Evolutionary conservation across 2,113 vertebrate genomes (phyloP).

Genomic region (Aplodontia rufa): DNA sequence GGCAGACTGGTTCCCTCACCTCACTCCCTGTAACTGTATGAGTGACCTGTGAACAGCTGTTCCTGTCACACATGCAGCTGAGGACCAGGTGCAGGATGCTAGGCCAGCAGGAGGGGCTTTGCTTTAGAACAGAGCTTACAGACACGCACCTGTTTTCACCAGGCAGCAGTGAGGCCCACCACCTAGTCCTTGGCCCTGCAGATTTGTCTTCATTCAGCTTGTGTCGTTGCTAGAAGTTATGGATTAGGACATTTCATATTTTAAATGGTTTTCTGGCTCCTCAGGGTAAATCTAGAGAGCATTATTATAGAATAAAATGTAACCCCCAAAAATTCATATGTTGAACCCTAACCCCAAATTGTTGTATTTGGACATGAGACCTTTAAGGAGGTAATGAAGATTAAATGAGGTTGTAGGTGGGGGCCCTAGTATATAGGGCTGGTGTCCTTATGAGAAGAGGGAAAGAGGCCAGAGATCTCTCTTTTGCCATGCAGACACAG

Average conservation of each 20-base stretch:
- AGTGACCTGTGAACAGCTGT: neutral
- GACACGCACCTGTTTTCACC: accelerated
- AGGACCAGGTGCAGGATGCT: neutral
- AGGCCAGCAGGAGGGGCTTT: neutral
- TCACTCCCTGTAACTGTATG: neutral
- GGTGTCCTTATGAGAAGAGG: neutral
- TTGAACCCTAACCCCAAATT: neutral
- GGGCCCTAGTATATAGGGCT: neutral
- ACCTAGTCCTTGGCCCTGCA: neutral
- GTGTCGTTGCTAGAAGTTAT: neutral
- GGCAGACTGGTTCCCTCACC: neutral
- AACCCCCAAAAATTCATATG: neutral
- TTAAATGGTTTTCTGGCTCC: neutral
- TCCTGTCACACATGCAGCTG: neutral
- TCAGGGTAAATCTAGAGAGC: neutral
- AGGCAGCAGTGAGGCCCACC: too few relatives aligned
- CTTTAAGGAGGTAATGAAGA: neutral
- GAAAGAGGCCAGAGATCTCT: neutral
- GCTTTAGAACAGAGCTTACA: neutral
- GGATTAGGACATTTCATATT: neutral
- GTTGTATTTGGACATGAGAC: neutral
- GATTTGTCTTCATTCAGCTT: neutral
- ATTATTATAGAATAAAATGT: neutral
- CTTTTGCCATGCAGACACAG: too few relatives aligned
- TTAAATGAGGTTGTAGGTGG: neutral